phyloP scores from a whole-genome alignment of 2,113 vertebrate genomes.

The Barnardius zonarius region DNA sequence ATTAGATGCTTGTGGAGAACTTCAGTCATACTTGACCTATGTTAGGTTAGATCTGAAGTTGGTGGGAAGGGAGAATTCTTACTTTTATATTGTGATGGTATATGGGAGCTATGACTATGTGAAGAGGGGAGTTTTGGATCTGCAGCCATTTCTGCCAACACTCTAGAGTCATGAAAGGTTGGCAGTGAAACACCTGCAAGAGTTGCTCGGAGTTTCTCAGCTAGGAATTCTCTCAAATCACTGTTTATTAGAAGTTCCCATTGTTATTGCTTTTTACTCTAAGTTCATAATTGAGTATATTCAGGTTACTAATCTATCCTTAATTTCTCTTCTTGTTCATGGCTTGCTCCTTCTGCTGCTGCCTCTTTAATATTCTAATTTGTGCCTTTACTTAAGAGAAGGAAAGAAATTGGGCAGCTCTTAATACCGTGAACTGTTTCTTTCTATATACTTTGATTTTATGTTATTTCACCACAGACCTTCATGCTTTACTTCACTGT shows the following conservation, averaged over 20 bases:
- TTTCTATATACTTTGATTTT: not conserved
- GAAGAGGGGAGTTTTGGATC: not conserved
- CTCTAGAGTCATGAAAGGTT: not conserved
- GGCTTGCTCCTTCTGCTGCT: not conserved
- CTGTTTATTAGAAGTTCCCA: not conserved
- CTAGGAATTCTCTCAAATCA: not conserved
- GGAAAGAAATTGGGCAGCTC: not conserved
- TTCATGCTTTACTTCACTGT: not conserved
- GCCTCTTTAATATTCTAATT: not conserved
- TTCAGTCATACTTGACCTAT: not conserved
- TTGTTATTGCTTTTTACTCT: not conserved
- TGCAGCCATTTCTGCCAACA: not conserved
- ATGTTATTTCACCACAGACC: not conserved
- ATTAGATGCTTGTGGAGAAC: not conserved
- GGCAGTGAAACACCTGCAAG: not conserved
- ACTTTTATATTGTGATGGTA: fast-evolving
- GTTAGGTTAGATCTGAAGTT: not conserved
- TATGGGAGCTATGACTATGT: not conserved
- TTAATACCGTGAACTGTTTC: not conserved
- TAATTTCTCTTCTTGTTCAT: not conserved
- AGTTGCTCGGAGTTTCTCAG: not conserved
- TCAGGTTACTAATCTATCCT: not conserved
- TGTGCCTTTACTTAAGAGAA: not conserved
- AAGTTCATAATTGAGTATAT: not conserved
- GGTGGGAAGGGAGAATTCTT: not conserved